Evolutionary conservation across 2,113 vertebrate genomes (phyloP), one percentile per base, ranked within the genome.

Genomic region (Piprites chloris): DNA sequence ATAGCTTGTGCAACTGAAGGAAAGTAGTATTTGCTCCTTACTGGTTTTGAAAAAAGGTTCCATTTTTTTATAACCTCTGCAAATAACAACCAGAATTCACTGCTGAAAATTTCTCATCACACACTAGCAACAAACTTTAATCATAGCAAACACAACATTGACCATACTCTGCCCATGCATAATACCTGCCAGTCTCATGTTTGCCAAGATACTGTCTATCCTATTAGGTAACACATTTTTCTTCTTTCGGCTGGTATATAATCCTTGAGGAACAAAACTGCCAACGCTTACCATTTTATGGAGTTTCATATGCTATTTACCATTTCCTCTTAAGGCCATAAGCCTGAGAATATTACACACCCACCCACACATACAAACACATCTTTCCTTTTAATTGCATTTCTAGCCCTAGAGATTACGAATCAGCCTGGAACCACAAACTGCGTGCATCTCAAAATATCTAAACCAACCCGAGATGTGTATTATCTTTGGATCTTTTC

Each of bases 391-490:
- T 87, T 95, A 81, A 90, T 89, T 92, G 75, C 3, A 2, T 89
- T 78, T 72, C 68, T 11, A 74, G 69, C 80, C 32, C 35, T 68
- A 16, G 69, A 78, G 91, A 93, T 87, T 90, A 92, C 0, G 0
- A 80, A 77, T 92, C 2, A 1, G 28, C 68, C 30, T 77, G 44
- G 26, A 92, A 63, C 79, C 30, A 22, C 28, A 81, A 92, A n/a
- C 52, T 37, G 5, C 0, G 4, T 5, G 19, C 68, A 49, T 52
- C 35, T 22, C 28, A 72, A 90, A 93, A 90, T n/a, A 56, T 8
- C 4, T 3, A 81, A 63, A 23, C 9, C 30, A 90, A 20, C 28
- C 46, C 42, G 8, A 78, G 61, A 33, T 0, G 2, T 0, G 0
- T 26, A 19, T 22, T 56, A 63, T 59, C 42, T 50, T 9, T 32